phyloP scores from a whole-genome alignment of 2,888 invertebrate species.

The Trichogramma dendrolimi region DNA sequence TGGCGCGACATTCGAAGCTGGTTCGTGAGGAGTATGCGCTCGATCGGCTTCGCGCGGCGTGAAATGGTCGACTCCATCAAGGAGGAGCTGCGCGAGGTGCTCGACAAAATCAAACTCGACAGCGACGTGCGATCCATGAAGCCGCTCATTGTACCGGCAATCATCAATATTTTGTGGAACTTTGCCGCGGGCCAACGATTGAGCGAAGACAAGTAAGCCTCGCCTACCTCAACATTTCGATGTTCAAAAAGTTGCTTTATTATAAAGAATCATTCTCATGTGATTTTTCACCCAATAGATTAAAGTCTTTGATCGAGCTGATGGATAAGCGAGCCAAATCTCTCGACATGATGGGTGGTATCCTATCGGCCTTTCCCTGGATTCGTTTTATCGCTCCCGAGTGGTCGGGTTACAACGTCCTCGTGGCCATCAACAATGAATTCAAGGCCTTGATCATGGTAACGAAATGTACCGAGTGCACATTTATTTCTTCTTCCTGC shows the following conservation, averaged over 20 bases:
- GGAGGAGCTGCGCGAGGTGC: slow-evolving; percentile 56
- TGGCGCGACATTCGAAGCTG: slow-evolving; percentile 60
- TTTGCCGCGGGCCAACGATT: slow-evolving; percentile 55
- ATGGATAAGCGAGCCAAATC: slow-evolving; percentile 41
- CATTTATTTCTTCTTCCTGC: background rate
- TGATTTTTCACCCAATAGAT: slow-evolving; percentile 30
- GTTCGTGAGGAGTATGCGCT: slow-evolving; percentile 55
- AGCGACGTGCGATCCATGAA: slow-evolving; percentile 38
- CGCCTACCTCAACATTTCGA: background rate
- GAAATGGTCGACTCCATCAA: slow-evolving; percentile 57
- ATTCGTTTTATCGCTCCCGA: slow-evolving; percentile 61
- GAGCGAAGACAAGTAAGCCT: slow-evolving; percentile 13
- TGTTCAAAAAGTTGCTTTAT: slow-evolving; percentile 1
- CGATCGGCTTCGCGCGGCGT: slow-evolving; percentile 58
- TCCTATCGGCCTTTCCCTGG: slow-evolving; percentile 62
- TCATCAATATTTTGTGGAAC: slow-evolving; percentile 66
- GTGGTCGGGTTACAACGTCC: slow-evolving; percentile 60
- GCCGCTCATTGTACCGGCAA: slow-evolving; percentile 55
- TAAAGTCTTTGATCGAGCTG: slow-evolving; percentile 38
- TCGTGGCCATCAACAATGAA: slow-evolving; percentile 57
- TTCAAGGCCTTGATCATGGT: slow-evolving; percentile 57
- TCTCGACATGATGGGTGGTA: slow-evolving; percentile 58
- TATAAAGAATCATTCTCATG: background rate
- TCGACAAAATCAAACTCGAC: slow-evolving; percentile 41
- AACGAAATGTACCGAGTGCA: slow-evolving; percentile 13